Evolutionary conservation across 2,888 invertebrate species (phyloP).

Genomic region (Tetragnatha montana): DNA sequence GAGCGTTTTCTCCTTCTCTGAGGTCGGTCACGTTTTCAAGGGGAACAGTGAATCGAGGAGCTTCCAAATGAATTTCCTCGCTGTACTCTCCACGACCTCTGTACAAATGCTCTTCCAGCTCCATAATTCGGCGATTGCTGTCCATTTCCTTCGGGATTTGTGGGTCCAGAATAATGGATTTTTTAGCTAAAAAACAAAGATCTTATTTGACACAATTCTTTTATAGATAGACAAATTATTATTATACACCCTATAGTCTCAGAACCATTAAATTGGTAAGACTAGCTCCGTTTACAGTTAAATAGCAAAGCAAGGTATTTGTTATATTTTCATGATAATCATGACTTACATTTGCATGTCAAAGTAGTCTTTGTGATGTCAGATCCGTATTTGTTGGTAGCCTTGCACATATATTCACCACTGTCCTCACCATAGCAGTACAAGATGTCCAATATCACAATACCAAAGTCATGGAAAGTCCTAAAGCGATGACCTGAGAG

Average conservation of each 20-base stretch:
- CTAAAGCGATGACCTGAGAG: conserved; percentile 94
- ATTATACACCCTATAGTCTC: too few relatives aligned
- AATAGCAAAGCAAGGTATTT: too few relatives aligned
- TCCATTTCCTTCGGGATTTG: conserved; percentile 84
- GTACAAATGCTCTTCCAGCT: conserved; percentile 91
- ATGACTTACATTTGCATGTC: conserved; percentile 82
- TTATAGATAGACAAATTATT: neutral
- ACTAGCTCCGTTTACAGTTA: too few relatives aligned
- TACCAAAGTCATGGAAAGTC: conserved; percentile 98
- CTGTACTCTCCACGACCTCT: conserved; percentile 84
- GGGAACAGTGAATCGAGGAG: conserved; percentile 92
- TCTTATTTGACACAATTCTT: neutral
- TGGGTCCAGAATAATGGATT: conserved; percentile 71
- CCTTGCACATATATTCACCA: conserved; percentile 94
- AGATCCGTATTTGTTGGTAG: conserved; percentile 93
- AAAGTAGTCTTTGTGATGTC: conserved; percentile 87
- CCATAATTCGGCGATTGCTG: conserved; percentile 93
- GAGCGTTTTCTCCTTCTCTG: conserved; percentile 92
- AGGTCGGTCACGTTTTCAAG: conserved; percentile 90
- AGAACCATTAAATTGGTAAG: too few relatives aligned
- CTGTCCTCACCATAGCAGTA: conserved; percentile 98
- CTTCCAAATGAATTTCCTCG: conserved; percentile 87
- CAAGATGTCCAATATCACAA: conserved; percentile 94
- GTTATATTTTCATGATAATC: too few relatives aligned
- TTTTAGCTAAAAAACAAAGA: conserved; percentile 67